Evolutionary conservation across 2,113 vertebrate species (phyloP), one percentile per base, ranked within the genome.

Genomic region (Leptodactylus fuscus): DNA sequence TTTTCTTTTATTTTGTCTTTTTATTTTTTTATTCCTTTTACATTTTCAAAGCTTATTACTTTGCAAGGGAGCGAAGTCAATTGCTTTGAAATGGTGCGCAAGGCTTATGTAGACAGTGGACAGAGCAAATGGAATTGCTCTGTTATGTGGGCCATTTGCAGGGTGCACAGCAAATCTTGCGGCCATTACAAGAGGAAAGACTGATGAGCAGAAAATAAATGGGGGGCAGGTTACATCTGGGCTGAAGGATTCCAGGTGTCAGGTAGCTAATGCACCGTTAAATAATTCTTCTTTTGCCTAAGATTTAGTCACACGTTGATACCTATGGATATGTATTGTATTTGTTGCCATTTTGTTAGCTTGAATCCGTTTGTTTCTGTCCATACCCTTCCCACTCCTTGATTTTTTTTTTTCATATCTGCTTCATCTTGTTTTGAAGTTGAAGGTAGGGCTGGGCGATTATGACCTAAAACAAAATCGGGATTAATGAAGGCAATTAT

Each of bases 31-130:
- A 46, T 38, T 22, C 36, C 9, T 79, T 51, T 81, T 81, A 51
- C 58, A 75, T 53, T 86, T 80, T 46, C 48, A 48, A 34, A 41
- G 65, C 83, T 80, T 85, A 85, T 85, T 85, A 69, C 48, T 79
- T 78, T 85, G 44, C 53, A 62, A 69, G 58, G 44, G 51, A 67
- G 55, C 27, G 73, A 29, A 71, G 62, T 73, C 76, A 81, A 80
- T 86, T 86, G 76, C 84, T 86, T 29, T 71, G 65, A 58, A 86
- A 86, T 86, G 32, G 34, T 80, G 34, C 51, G 44, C 76, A 11
- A 81, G 48, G 53, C 49, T 70, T 46, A 32, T 73, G 58, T 60
- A 48, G 58, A 69, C 62, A 46, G 49, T 73, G 84, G 76, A 86
- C 62, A 73, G 46, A 60, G 48, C 8, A 29, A 27, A 81, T 38